Base-by-base conservation (phyloP, 2,888 invertebrate genomes). In the Teinopalpus imperialis region DNA sequence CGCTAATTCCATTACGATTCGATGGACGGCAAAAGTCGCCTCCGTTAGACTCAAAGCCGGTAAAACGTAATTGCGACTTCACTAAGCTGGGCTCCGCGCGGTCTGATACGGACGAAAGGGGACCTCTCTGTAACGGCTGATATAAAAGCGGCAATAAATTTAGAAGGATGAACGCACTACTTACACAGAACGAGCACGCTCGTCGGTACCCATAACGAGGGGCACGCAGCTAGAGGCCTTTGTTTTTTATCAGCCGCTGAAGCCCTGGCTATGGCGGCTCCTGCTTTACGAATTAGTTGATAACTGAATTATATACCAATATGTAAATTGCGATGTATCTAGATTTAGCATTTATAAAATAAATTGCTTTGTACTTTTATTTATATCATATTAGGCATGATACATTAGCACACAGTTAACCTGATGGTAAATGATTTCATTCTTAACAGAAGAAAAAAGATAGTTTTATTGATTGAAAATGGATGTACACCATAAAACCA, bases 131-230 rank as follows among this genome's bases (percentile, higher is more conserved):
- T 83, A 83, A 82, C 82, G 85, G 81, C 80, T 82, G 85, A 87
- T 87, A 87, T 87, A 87, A 86, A 86, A 86, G 86, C 83, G 79
- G 81, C 85, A 83, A 87, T 88, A 88, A 88, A 88, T 88, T 88
- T 82, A 81, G 82, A 83, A 83, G 87, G 86, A 88, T 88, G 83
- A 86, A 87, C 87, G 81, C 85, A 86, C 86, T 86, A 86, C 83
- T 86, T 87, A 85, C 81, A 82, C 71, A 76, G 79, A 76, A 75
- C 73, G 79, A 75, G 80, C 77, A 75, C 74, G 77, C 73, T 73
- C 72, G 75, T 63, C 70, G 73, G 73, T 74, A 75, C 65, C 74
- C 76, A 74, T 81, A 80, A 78, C 81, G 79, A 81, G 81, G 80
- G 74, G 74, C 73, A 75, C 74, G 74, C 75, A 67, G 73, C 73